These are phyloP conservation scores for Crypturellus undulatus DNA, from an alignment of 2,113 vertebrate species.

Conservation along the genomic window DNA sequence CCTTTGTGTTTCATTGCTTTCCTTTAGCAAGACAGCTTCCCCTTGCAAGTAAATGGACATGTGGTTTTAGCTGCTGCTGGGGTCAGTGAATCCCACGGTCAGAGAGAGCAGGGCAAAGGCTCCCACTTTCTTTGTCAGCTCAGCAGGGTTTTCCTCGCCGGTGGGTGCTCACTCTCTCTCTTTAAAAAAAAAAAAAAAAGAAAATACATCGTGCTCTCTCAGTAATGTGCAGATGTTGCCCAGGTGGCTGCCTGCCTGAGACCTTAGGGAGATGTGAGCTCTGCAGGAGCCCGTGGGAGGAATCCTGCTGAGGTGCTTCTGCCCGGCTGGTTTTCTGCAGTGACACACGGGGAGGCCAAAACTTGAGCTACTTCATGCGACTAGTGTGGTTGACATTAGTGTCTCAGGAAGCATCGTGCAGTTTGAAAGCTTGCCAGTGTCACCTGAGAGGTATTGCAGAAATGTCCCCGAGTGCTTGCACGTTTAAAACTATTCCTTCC, in stretches of 20 bases:
- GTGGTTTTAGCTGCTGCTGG: constrained; percentile 17
- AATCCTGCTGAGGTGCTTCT: background rate
- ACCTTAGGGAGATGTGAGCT: fast-evolving
- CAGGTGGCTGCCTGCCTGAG: fast-evolving
- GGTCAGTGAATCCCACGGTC: constrained; percentile 2
- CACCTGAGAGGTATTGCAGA: background rate
- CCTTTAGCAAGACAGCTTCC: constrained; percentile 27
- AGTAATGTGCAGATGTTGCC: background rate
- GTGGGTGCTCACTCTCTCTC: background rate
- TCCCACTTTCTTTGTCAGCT: background rate
- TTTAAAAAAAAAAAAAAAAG: background rate
- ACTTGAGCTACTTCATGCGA: fast-evolving
- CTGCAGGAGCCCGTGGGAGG: background rate
- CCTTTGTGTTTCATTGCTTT: background rate
- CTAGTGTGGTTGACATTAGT: background rate
- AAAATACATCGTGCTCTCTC: background rate
- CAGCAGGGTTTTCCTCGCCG: constrained; percentile 24
- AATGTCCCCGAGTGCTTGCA: fast-evolving
- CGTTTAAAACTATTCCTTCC: background rate
- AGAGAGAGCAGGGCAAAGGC: background rate
- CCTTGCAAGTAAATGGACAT: constrained; percentile 25
- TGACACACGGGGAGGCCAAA: background rate
- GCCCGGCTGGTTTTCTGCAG: background rate
- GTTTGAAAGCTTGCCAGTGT: background rate
- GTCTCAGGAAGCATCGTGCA: background rate